A percentile compares a stretch with the other conserved stretches of the same genome.
phyloP scores from a whole-genome alignment of 2,888 invertebrate species.

The Clostera curtula region DNA sequence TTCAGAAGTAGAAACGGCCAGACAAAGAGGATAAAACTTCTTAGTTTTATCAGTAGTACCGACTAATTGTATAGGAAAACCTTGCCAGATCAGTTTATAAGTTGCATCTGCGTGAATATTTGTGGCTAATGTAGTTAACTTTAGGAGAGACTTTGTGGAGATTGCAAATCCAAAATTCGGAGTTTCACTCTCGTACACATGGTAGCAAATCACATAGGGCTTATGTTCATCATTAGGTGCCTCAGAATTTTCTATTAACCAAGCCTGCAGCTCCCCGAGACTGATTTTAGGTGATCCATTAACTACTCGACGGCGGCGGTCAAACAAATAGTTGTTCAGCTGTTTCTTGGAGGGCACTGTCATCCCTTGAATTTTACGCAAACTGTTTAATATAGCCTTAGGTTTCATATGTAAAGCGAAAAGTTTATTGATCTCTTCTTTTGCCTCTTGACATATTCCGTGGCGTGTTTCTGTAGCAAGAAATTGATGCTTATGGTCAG shows the following conservation, averaged over 20 bases:
- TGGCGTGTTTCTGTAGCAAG: not conserved
- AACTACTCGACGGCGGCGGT: slow-evolving; percentile 5
- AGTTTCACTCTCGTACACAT: slow-evolving; percentile 5
- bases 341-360: slow-evolving; percentile 8
- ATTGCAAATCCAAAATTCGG: slow-evolving; percentile 5
- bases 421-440: slow-evolving; percentile 9
- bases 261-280: slow-evolving; percentile 7
- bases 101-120: slow-evolving; percentile 9
- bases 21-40: slow-evolving; percentile 12
- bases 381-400: slow-evolving; percentile 8
- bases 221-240: slow-evolving; percentile 7
- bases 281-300: slow-evolving; percentile 7
- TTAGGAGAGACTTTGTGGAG: slow-evolving; percentile 6
- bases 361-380: slow-evolving; percentile 3
- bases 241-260: slow-evolving; percentile 6
- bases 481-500: slow-evolving; percentile 5
- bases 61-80: slow-evolving; percentile 15
- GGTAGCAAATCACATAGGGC: slow-evolving; percentile 6
- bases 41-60: slow-evolving; percentile 16
- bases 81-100: slow-evolving; percentile 8
- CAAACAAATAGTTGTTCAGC: slow-evolving; percentile 9
- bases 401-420: slow-evolving; percentile 8
- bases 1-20: slow-evolving; percentile 13
- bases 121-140: slow-evolving; percentile 7
- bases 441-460: slow-evolving; percentile 4